Evolutionary conservation across 2,113 vertebrate genomes (phyloP).

Genomic region (Mastomys coucha): DNA sequence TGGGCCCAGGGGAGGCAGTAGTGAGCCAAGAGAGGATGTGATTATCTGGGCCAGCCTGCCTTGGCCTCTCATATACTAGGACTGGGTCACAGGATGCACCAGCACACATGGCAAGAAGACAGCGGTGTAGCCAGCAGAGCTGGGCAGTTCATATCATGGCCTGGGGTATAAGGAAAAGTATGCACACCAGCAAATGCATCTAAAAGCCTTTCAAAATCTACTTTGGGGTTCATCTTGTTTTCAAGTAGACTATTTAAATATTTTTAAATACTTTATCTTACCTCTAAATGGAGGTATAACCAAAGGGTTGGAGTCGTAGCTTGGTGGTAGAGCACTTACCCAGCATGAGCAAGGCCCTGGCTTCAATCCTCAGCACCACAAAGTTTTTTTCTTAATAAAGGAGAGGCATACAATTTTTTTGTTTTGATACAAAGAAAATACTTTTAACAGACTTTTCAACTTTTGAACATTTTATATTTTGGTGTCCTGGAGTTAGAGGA

Average conservation of each 20-base stretch:
- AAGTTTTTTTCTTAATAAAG: neutral
- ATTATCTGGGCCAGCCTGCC: neutral
- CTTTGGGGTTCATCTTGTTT: neutral
- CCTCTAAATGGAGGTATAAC: neutral
- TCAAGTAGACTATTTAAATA: neutral
- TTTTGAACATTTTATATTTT: neutral
- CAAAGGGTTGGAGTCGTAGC: neutral
- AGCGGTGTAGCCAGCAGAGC: neutral
- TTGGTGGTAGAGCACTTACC: neutral
- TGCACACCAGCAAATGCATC: neutral
- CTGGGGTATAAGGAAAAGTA: neutral
- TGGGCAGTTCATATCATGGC: no score
- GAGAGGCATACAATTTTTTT: neutral
- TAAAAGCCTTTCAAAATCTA: neutral
- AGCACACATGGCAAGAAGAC: neutral
- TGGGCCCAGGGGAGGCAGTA: neutral
- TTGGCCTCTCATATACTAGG: neutral
- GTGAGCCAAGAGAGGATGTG: neutral
- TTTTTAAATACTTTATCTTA: neutral
- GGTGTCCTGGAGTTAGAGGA: neutral
- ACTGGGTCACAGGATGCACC: neutral
- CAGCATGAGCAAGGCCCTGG: neutral
- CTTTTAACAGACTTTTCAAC: neutral
- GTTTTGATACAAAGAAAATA: neutral
- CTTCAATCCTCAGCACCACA: neutral